phyloP scores from a whole-genome alignment of 2,888 invertebrate species.

The Drosophila testacea region DNA sequence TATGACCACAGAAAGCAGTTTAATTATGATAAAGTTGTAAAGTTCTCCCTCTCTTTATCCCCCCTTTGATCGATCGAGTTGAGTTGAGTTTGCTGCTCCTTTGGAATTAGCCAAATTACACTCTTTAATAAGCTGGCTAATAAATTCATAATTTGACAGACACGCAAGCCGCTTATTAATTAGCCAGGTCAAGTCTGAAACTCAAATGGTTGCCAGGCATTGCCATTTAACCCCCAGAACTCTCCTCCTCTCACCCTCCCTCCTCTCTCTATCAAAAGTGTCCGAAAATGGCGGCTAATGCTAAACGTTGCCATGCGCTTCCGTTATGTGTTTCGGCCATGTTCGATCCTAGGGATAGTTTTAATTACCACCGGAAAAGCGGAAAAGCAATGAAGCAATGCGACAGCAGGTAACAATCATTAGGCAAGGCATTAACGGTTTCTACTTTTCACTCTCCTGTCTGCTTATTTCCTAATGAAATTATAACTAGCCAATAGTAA shows the following conservation, averaged over 20 bases:
- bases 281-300: slow-evolving; percentile 63
- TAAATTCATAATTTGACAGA: slow-evolving; percentile 67
- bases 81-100: slow-evolving; percentile 7
- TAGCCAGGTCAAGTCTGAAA: slow-evolving; percentile 6
- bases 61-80: too few relatives aligned
- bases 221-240: slow-evolving; percentile 22
- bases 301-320: slow-evolving; percentile 78
- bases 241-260: slow-evolving; percentile 9
- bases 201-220: slow-evolving; percentile 29
- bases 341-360: slow-evolving; percentile 53
- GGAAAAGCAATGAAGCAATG: slow-evolving; percentile 45
- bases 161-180: slow-evolving; percentile 53
- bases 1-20: slow-evolving; percentile 46
- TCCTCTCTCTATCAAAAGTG: neutral
- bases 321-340: slow-evolving; percentile 66
- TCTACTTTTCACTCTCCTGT: neutral
- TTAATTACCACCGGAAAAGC: slow-evolving; percentile 58
- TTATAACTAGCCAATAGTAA: slow-evolving; percentile 50
- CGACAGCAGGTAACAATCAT: slow-evolving; percentile 53
- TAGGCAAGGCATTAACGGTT: neutral
- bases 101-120: slow-evolving; percentile 64
- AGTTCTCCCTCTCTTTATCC: slow-evolving; percentile 31
- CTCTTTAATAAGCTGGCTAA: slow-evolving; percentile 59
- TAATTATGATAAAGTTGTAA: slow-evolving; percentile 81
- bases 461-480: slow-evolving; percentile 58